Conservation (phyloP, 2,113 vertebrate species). For the Mohoua ochrocephala region DNA sequence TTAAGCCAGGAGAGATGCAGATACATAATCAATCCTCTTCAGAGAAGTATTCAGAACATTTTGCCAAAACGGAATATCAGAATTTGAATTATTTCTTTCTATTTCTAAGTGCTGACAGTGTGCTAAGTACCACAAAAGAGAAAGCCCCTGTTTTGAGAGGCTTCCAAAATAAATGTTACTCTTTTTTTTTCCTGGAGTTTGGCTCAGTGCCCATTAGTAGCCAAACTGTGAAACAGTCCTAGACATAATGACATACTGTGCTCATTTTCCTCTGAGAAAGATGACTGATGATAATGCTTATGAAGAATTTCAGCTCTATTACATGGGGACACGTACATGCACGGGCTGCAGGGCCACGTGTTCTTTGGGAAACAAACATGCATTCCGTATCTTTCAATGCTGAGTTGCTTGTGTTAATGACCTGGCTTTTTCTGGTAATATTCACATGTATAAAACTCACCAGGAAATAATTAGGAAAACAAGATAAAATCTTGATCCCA, state of each 20-base stretch:
- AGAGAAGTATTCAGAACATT: background rate
- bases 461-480: background rate
- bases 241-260: slow-evolving; percentile 5
- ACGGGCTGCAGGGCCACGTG: background rate
- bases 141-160: background rate
- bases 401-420: background rate
- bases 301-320: slow-evolving; percentile 49
- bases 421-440: background rate
- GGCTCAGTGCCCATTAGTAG: background rate
- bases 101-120: background rate
- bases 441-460: background rate
- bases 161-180: slow-evolving; percentile 3
- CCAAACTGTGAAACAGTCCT: background rate
- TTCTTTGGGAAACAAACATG: slow-evolving; percentile 40
- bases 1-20: background rate
- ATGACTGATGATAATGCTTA: slow-evolving; percentile 11
- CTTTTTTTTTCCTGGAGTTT: background rate
- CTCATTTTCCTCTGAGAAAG: slow-evolving; percentile 16
- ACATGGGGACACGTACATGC: background rate
- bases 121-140: background rate
- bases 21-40: background rate
- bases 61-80: background rate
- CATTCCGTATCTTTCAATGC: background rate
- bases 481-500: background rate
- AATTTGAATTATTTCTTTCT: background rate